Evolutionary conservation across 2,888 invertebrate genomes (phyloP), one percentile per base, ranked within the genome.

Genomic region (Melinaea marsaeus): DNA sequence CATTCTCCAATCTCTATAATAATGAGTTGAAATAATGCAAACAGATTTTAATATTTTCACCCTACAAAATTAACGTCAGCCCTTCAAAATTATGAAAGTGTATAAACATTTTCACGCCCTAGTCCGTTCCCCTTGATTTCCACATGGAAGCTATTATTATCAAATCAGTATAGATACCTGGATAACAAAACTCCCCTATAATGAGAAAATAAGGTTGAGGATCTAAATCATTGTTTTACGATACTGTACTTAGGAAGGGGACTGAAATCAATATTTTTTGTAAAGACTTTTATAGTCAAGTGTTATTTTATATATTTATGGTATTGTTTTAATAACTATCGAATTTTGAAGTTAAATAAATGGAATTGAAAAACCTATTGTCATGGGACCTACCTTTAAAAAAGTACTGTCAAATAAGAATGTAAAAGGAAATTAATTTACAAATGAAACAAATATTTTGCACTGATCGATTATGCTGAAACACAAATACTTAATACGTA

Each of bases 51-150:
- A 7, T 51, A 51, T 56, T 37, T 34, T 33, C 56, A 56, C 34
- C 34, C 56, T n/a, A 37, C 35, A 34, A 33, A 35, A 55, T 56
- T 56, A 37, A 37, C 42, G 33, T 84, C 83, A 87, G 85, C 88
- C 90, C 90, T 80, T 87, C 83, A 80, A 87, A 89, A 90, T 90
- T 90, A 90, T 90, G 87, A 88, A 89, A 88, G 86, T 88, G 89
- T 90, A 89, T 89, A 88, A 89, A 90, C 88, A 89, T 89, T 90
- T 88, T 89, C 88, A 88, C 90, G 86, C 89, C 89, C 88, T 72
- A 72, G 72, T 72, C 70, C 57, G 60, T 63, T 65, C 74, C 85
- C 87, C 82, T 77, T 81, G 78, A 81, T 87, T 88, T 86, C 81
- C 83, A 79, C 83, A 79, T 80, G 81, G 76, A 86, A 84, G 81